A percentile compares a stretch with the other conserved stretches of the same genome.
phyloP scores from a whole-genome alignment of 2,113 vertebrate species.

The Pollimyrus isidori region DNA sequence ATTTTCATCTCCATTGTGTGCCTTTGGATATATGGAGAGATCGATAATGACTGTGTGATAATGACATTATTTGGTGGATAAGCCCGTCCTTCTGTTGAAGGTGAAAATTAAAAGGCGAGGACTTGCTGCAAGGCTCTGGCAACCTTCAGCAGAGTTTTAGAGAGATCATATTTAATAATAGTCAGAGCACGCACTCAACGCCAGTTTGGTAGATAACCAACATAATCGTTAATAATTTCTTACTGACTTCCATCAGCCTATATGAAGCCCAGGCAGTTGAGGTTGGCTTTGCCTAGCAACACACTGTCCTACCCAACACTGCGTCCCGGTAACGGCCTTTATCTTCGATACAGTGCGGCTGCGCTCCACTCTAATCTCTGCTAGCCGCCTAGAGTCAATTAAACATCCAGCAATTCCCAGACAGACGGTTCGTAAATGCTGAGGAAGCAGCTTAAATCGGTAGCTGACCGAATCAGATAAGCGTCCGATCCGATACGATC shows the following conservation, averaged over 20 bases:
- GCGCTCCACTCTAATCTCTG: not conserved
- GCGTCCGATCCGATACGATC: not conserved
- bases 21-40: not conserved
- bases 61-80: slow-evolving; percentile 7
- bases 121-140: not conserved
- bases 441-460: not conserved
- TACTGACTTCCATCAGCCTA: not conserved
- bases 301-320: not conserved
- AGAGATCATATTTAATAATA: slow-evolving; percentile 6
- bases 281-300: not conserved
- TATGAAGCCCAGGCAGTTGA: not conserved
- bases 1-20: slow-evolving; percentile 3
- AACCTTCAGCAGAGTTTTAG: not conserved
- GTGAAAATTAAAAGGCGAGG: slow-evolving; percentile 8
- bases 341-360: not conserved
- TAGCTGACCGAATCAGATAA: slow-evolving; percentile 4
- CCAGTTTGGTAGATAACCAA: not conserved
- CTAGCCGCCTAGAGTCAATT: not conserved
- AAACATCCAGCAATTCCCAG: not conserved
- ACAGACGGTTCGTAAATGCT: not conserved
- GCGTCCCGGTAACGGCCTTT: not conserved
- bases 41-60: slow-evolving; percentile 10
- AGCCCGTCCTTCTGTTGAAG: slow-evolving; percentile 2
- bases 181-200: not conserved
- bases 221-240: not conserved